phyloP scores from a whole-genome alignment of 2,888 invertebrate genomes.

The Tenodera sinensis region DNA sequence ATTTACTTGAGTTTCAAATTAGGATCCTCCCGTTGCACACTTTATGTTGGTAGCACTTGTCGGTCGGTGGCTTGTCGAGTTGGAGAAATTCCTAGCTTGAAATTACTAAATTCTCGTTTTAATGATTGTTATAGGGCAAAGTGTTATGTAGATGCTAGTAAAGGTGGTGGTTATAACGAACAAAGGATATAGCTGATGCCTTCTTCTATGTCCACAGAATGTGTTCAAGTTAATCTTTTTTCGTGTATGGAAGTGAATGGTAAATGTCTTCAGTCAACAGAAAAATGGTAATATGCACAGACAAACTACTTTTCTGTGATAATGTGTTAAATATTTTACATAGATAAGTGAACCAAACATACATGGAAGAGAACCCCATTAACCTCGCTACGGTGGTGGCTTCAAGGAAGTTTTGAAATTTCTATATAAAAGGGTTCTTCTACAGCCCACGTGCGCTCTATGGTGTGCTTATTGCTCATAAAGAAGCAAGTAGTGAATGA shows the following conservation, averaged over 20 bases:
- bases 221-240: not conserved
- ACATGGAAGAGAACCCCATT: not conserved
- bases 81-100: not conserved
- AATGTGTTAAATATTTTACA: not conserved
- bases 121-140: not conserved
- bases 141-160: conserved; percentile 2
- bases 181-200: not conserved
- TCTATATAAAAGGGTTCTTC: too few species aligned
- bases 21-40: not conserved
- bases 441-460: too few species aligned
- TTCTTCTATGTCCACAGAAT: conserved; percentile 10
- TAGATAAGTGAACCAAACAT: not conserved
- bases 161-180: not conserved
- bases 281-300: not conserved
- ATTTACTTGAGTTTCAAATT: not conserved
- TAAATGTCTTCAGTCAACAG: not conserved
- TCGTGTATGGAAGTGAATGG: not conserved
- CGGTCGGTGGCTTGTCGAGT: not conserved
- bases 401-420: not conserved
- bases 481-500: too few species aligned
- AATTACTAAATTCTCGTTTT: not conserved
- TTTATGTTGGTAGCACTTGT: not conserved
- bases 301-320: not conserved
- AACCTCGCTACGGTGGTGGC: not conserved
- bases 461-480: too few species aligned